These are phyloP conservation scores for Tuta absoluta DNA, from an alignment of 2,888 invertebrate species.

Conservation along the genomic window DNA sequence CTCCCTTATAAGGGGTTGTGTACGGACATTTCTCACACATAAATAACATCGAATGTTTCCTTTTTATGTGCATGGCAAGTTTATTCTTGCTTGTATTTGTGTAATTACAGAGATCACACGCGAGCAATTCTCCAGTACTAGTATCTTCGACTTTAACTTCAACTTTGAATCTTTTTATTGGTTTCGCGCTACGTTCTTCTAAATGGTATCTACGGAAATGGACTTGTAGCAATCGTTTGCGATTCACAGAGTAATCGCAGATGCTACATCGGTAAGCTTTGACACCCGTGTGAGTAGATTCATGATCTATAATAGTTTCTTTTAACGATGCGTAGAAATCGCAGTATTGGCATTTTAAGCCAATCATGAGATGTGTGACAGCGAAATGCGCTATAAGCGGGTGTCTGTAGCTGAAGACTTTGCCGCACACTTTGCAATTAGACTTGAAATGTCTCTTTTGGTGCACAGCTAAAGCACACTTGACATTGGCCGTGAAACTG, in stretches of 20 bases:
- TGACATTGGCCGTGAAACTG: conserved; percentile 50
- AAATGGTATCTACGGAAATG: not conserved
- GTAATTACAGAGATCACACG: not conserved
- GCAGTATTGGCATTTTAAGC: conserved; percentile 52
- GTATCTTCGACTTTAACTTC: not conserved
- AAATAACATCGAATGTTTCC: conserved; percentile 6
- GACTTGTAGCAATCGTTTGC: not conserved
- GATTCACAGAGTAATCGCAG: conserved; percentile 48
- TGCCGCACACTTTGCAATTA: conserved; percentile 55
- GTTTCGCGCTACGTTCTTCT: not conserved
- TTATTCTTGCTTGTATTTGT: not conserved
- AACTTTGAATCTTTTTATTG: not conserved
- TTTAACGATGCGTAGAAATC: conserved; percentile 43
- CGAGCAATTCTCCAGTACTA: not conserved
- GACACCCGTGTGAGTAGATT: conserved; percentile 55
- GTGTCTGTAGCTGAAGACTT: conserved; percentile 55
- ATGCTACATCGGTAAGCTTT: conserved; percentile 58
- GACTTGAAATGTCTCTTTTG: conserved; percentile 56
- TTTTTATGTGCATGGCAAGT: not conserved
- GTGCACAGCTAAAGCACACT: conserved; percentile 58
- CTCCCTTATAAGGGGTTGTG: conserved; percentile 14
- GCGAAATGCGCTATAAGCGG: conserved; percentile 59
- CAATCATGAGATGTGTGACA: conserved; percentile 52
- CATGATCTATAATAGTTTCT: conserved; percentile 57
- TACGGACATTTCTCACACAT: conserved; percentile 12